Evolutionary conservation across 2,797 vertebrate genomes (phyloP).

Genomic region (Gymnoscopelus microlampas): DNA sequence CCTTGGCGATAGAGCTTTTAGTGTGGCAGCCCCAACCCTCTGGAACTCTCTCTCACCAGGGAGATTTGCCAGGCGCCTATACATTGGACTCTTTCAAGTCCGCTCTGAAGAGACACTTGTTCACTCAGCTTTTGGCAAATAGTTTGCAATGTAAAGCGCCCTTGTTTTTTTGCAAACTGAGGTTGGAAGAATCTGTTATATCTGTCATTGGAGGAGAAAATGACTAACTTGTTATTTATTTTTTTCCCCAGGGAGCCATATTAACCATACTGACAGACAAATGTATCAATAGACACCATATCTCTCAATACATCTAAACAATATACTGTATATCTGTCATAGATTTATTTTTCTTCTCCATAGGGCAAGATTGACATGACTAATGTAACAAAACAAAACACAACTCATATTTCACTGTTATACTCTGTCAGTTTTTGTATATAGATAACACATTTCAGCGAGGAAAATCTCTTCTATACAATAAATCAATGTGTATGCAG

Average conservation of each 20-base stretch:
- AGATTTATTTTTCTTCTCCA: no score
- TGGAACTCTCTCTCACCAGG: no score
- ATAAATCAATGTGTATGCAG: neutral
- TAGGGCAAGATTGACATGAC: no score
- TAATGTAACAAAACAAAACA: no score
- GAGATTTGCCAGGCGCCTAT: no score
- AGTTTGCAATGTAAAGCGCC: no score
- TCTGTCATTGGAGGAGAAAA: constrained; percentile 63
- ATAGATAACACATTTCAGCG: neutral
- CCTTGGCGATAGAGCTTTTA: no score
- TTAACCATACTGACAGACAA: constrained; percentile 57
- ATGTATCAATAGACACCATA: constrained; percentile 35
- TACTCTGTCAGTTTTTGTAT: neutral
- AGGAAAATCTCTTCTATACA: constrained; percentile 1
- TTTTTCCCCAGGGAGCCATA: constrained; percentile 57
- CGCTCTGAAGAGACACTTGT: neutral
- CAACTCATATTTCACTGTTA: no score
- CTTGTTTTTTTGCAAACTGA: no score
- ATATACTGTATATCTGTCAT: neutral
- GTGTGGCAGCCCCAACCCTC: no score
- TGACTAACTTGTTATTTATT: constrained; percentile 65
- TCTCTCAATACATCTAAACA: neutral
- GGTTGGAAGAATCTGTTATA: constrained; percentile 62
- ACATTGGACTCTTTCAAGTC: neutral
- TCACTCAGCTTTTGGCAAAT: neutral